These are phyloP conservation scores for Muscicapa striata DNA, from an alignment of 2,797 vertebrate species.

Conservation along the genomic window DNA sequence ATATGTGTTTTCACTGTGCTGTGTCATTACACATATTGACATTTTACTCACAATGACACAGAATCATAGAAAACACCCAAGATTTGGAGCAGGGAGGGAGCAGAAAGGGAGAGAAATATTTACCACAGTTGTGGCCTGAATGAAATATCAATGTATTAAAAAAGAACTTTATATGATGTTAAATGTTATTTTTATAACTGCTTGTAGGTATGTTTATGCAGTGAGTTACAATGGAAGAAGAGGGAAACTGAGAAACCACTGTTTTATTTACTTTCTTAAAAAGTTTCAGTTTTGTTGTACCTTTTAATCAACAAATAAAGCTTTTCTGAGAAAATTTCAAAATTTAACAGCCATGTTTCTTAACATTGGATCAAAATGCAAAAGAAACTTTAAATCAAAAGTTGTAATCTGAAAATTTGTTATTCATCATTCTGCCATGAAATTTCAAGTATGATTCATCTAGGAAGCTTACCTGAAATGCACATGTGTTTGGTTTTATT, in stretches of 20 bases:
- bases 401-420: not conserved
- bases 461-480: not conserved
- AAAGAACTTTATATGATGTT: constrained; percentile 18
- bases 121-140: constrained; percentile 47
- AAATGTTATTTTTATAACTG: constrained; percentile 6
- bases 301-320: not conserved
- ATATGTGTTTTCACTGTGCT: constrained; percentile 74
- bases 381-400: not conserved
- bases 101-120: constrained; percentile 53
- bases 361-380: not conserved
- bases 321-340: not conserved
- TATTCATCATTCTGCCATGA: not conserved
- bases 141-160: constrained; percentile 34
- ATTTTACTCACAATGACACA: constrained; percentile 72
- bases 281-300: not conserved
- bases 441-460: not conserved
- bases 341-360: not conserved
- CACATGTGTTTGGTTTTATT: not conserved
- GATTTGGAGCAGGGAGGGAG: constrained; percentile 50
- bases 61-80: constrained; percentile 69
- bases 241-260: not conserved
- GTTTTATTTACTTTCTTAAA: not conserved
- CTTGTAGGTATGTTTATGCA: not conserved
- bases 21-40: constrained; percentile 73
- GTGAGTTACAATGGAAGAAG: not conserved